Percentiles rank a stretch among this genome's conserved stretches.
Conservation (phyloP, 2,113 vertebrate species). For the Cavia aperea region DNA sequence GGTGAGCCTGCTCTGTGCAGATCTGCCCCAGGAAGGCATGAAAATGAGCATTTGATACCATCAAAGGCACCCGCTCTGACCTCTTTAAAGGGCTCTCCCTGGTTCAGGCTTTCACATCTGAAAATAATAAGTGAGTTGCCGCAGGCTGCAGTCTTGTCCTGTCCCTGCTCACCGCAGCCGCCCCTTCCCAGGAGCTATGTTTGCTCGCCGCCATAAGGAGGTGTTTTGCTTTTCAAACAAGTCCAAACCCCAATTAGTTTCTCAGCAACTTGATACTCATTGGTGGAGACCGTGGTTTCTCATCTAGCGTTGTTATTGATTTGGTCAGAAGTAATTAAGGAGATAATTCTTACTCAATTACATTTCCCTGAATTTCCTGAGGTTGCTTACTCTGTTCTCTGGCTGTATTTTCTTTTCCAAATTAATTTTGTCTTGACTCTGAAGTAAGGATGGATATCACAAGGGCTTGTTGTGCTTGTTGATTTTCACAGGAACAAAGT, state of each 20-base stretch:
- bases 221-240: conserved; percentile 40
- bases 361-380: conserved; percentile 76
- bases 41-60: background rate
- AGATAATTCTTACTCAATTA: conserved; percentile 80
- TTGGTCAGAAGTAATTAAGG: conserved; percentile 81
- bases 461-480: conserved; percentile 42
- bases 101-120: background rate
- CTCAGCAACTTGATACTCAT: conserved; percentile 23
- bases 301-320: conserved; percentile 71
- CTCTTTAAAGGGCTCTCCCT: background rate
- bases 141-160: background rate
- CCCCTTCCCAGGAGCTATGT: background rate
- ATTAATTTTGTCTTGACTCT: conserved; percentile 75
- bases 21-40: background rate
- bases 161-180: rapidly evolving
- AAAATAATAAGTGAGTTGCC: background rate
- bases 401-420: conserved; percentile 73
- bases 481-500: conserved; percentile 60
- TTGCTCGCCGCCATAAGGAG: background rate
- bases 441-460: conserved; percentile 68
- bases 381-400: conserved; percentile 71
- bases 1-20: background rate
- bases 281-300: conserved; percentile 62
- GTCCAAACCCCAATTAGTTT: conserved; percentile 41
- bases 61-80: background rate